These are phyloP conservation scores for Iselma pallidipennis DNA, from an alignment of 2,888 invertebrate genomes.

Conservation along the genomic window DNA sequence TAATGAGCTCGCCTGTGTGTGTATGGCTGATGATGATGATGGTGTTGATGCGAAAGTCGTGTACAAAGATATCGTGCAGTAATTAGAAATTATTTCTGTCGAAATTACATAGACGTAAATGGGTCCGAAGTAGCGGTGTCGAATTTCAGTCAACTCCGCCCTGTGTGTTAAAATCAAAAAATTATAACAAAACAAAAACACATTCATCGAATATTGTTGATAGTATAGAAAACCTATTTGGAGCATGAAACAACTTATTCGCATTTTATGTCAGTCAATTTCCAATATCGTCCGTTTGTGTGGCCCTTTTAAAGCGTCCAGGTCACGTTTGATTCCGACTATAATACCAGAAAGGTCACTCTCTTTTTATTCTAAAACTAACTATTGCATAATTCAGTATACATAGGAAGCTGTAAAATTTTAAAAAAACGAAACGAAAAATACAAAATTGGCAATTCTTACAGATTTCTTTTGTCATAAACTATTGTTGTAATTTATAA, in stretches of 20 bases:
- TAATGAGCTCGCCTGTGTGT: neutral
- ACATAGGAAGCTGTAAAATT: too few relatives aligned
- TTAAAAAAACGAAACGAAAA: too few relatives aligned
- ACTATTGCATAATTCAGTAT: constrained; percentile 20
- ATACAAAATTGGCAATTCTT: too few relatives aligned
- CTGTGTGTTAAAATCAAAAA: neutral
- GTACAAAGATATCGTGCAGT: neutral
- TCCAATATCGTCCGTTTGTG: constrained; percentile 16
- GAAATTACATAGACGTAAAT: constrained; percentile 1
- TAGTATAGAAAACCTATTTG: too few relatives aligned
- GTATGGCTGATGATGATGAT: neutral
- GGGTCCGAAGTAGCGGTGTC: neutral
- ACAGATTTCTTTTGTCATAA: too few relatives aligned
- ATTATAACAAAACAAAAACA: constrained; percentile 3
- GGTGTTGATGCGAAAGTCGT: neutral
- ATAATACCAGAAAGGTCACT: constrained; percentile 14
- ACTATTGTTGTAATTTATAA: neutral
- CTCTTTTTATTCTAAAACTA: constrained; percentile 5
- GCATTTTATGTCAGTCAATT: constrained; percentile 24
- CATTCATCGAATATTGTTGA: constrained; percentile 16
- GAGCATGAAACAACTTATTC: too few relatives aligned
- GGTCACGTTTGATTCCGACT: constrained; percentile 23
- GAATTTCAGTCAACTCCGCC: neutral
- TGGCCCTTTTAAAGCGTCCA: constrained; percentile 16
- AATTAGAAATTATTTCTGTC: constrained; percentile 2